These are phyloP conservation scores for Acanthis flammea DNA, from an alignment of 2,797 vertebrate genomes.

Conservation along the genomic window DNA sequence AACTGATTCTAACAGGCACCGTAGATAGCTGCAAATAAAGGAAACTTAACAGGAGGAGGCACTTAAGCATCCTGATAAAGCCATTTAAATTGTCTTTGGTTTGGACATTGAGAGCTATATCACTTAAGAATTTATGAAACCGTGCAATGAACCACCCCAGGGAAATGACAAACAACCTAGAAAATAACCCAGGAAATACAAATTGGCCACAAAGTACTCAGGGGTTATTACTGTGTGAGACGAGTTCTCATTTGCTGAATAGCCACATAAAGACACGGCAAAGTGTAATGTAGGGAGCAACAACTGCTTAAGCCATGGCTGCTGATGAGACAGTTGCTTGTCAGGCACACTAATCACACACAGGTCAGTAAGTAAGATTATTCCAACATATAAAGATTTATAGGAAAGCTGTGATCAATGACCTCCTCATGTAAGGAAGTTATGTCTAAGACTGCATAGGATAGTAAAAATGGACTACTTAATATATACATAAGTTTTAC, in stretches of 20 bases:
- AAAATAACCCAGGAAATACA: conserved; percentile 2
- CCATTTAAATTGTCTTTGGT: background rate
- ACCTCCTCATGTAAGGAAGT: background rate
- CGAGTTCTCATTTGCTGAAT: background rate
- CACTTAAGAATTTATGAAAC: background rate
- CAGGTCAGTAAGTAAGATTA: background rate
- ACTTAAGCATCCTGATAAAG: background rate
- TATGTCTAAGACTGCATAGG: background rate
- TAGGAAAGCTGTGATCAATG: background rate
- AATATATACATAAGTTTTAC: background rate
- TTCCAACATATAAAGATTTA: background rate
- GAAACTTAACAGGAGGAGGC: background rate
- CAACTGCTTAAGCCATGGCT: background rate
- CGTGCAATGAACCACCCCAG: background rate
- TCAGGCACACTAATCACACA: background rate
- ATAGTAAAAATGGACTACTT: background rate
- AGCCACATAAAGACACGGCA: background rate
- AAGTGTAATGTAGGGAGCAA: background rate
- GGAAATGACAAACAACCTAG: background rate
- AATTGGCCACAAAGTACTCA: background rate
- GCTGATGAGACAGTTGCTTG: background rate
- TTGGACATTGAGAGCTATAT: background rate
- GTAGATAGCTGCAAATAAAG: background rate
- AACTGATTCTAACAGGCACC: background rate
- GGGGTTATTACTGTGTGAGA: background rate